A percentile compares a stretch with the other conserved stretches of the same genome.
phyloP scores from a whole-genome alignment of 2,888 invertebrate species.

The Bhutanitis thaidina region DNA sequence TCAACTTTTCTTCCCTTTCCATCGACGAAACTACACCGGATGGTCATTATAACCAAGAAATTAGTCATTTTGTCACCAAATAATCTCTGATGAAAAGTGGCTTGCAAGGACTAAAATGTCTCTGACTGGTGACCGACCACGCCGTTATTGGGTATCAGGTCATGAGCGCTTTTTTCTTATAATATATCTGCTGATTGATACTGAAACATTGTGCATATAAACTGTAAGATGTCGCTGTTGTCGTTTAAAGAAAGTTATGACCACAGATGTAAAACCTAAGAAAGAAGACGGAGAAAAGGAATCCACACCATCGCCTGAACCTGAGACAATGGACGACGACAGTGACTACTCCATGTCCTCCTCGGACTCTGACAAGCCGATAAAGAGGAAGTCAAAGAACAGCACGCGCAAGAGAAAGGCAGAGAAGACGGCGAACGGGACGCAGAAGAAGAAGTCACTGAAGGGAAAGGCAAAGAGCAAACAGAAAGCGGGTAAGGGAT shows the following conservation, averaged over 20 bases:
- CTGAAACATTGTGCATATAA: too few relatives aligned
- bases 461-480: slow-evolving; percentile 30
- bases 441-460: slow-evolving; percentile 37
- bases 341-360: slow-evolving; percentile 50
- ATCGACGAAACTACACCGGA: too few relatives aligned
- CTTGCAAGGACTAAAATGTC: too few relatives aligned
- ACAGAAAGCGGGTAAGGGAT: slow-evolving; percentile 36
- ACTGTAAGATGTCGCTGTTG: too few relatives aligned
- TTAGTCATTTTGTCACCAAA: too few relatives aligned
- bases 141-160: too few relatives aligned
- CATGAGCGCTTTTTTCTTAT: too few relatives aligned
- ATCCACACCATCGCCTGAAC: slow-evolving; percentile 12
- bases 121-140: too few relatives aligned
- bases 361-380: slow-evolving; percentile 62
- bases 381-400: slow-evolving; percentile 46
- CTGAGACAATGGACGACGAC: slow-evolving; percentile 25
- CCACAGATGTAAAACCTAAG: slow-evolving; percentile 28
- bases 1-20: too few relatives aligned
- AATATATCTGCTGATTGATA: too few relatives aligned
- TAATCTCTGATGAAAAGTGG: too few relatives aligned
- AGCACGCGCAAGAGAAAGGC: slow-evolving; percentile 22
- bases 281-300: slow-evolving; percentile 34
- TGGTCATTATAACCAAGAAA: too few relatives aligned
- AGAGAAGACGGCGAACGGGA: slow-evolving; percentile 33
- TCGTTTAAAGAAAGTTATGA: neutral